Percentiles rank a stretch among this genome's conserved stretches.
phyloP scores from a whole-genome alignment of 2,113 vertebrate genomes.

The Naja naja region DNA sequence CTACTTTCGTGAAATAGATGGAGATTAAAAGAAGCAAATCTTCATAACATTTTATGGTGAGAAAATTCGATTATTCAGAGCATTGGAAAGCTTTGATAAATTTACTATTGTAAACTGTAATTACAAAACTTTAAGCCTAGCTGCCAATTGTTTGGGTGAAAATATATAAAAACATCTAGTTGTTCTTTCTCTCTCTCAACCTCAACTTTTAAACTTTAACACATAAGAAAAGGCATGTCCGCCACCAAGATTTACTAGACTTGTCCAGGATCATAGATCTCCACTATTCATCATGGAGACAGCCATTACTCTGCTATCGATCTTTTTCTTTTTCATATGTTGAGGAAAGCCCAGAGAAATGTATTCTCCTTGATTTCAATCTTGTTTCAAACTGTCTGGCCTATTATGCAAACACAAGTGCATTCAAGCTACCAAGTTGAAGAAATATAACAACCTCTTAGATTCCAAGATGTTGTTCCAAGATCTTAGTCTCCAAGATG shows the following conservation, averaged over 20 bases:
- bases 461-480: neutral
- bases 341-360: neutral
- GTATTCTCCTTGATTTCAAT: neutral
- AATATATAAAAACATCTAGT: neutral
- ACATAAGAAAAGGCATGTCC: neutral
- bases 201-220: neutral
- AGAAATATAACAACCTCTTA: neutral
- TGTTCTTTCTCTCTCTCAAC: neutral
- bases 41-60: neutral
- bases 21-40: constrained; percentile 25
- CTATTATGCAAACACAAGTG: neutral
- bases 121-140: neutral
- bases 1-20: constrained; percentile 18
- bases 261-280: neutral
- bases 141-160: neutral
- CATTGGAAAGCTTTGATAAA: neutral
- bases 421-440: neutral
- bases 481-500: neutral
- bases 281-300: neutral
- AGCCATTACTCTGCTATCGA: neutral
- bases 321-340: neutral
- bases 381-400: neutral
- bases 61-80: neutral
- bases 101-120: neutral
- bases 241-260: neutral